These are phyloP conservation scores for Dendroctonus valens DNA, from an alignment of 1,140 invertebrate genomes.

Conservation along the genomic window DNA sequence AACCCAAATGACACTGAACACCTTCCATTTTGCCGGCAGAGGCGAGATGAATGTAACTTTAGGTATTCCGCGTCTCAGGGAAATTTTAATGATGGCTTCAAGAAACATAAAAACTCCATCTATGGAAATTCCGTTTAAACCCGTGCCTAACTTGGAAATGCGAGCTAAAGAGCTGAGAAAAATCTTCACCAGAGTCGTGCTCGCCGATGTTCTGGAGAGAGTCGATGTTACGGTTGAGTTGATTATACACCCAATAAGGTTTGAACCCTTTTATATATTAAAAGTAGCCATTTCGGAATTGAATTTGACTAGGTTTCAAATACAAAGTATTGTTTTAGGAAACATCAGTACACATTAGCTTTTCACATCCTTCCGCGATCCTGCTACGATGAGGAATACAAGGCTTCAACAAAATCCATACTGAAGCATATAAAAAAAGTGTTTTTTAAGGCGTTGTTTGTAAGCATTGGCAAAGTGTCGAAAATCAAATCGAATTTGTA, in stretches of 20 bases:
- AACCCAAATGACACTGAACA: conserved; percentile 99
- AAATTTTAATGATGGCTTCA: conserved; percentile 96
- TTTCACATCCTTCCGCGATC: conserved; percentile 73
- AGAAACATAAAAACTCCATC: conserved; percentile 91
- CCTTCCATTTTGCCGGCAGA: conserved; percentile 98
- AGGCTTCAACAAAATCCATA: conserved; percentile 67
- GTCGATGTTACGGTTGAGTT: conserved; percentile 67
- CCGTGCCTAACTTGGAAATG: conserved; percentile 57
- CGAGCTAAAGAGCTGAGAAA: conserved; percentile 67
- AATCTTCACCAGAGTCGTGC: conserved; percentile 71
- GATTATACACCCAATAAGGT: conserved; percentile 55
- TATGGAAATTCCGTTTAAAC: conserved; percentile 87
- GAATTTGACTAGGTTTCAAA: background rate
- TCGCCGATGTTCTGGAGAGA: conserved; percentile 76
- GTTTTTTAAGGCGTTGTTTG: conserved; percentile 65
- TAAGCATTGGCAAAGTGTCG: conserved; percentile 47
- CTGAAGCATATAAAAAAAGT: conserved; percentile 65
- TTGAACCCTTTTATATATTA: too few species aligned
- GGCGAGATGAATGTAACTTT: conserved; percentile 99
- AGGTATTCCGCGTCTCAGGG: conserved; percentile 92
- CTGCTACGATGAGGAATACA: conserved; percentile 70
- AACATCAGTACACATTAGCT: conserved; percentile 58
- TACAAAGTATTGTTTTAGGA: conserved; percentile 35
- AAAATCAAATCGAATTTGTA: conserved; percentile 44
- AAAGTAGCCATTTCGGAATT: background rate